Evolutionary conservation across 2,113 vertebrate genomes (phyloP).

Genomic region (Cranoglanis bouderius): DNA sequence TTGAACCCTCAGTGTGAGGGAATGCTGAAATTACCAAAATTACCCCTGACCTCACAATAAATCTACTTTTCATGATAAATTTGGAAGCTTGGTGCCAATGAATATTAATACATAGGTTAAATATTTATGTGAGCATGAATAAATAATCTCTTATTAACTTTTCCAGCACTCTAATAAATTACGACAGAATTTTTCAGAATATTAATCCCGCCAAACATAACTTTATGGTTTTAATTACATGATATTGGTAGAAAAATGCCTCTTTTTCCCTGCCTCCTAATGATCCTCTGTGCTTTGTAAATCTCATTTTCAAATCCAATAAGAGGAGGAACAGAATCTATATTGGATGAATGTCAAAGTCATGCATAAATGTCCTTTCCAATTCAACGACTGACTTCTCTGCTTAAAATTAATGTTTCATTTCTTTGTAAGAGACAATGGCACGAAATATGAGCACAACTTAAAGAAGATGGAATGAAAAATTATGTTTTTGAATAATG

Average conservation of each 20-base stretch:
- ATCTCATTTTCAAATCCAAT: constrained; percentile 35
- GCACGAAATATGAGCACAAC: constrained; percentile 5
- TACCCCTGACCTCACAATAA: constrained; percentile 30
- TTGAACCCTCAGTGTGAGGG: background rate
- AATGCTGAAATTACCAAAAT: constrained; percentile 32
- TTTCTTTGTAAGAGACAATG: background rate
- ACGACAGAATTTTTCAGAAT: constrained; percentile 42
- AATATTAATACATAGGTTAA: constrained; percentile 56
- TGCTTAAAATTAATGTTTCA: constrained; percentile 21
- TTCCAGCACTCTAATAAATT: constrained; percentile 51
- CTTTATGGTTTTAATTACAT: constrained; percentile 52
- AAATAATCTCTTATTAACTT: constrained; percentile 63
- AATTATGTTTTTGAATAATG: background rate
- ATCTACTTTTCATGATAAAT: constrained; percentile 56
- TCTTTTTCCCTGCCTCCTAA: background rate
- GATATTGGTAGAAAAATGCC: constrained; percentile 43
- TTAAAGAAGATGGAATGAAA: background rate
- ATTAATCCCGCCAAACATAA: constrained; percentile 47
- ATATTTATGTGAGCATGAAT: constrained; percentile 60
- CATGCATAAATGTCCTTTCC: constrained; percentile 27
- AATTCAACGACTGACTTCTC: constrained; percentile 13
- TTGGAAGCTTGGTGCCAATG: constrained; percentile 51
- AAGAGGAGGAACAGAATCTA: constrained; percentile 29
- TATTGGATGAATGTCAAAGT: constrained; percentile 42
- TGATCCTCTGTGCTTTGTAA: constrained; percentile 32